phyloP scores from a whole-genome alignment of 2,888 invertebrate species.

The Tetrapedia diversipes region DNA sequence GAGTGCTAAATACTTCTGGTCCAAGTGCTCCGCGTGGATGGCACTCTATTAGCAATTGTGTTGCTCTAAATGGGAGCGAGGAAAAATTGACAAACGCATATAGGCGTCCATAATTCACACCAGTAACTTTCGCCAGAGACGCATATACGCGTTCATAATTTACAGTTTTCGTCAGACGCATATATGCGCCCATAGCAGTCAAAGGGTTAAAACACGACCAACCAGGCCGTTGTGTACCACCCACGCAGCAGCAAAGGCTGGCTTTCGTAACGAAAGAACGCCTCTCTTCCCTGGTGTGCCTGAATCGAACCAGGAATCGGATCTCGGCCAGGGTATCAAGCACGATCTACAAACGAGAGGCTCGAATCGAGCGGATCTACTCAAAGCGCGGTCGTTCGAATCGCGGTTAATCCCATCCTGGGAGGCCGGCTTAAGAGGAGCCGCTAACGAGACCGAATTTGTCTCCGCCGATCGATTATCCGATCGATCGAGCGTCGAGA shows the following conservation, averaged over 20 bases:
- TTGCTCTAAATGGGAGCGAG: too few relatives aligned
- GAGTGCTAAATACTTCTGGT: too few relatives aligned
- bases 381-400: background rate
- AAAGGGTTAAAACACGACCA: constrained; percentile 53
- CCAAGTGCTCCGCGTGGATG: too few relatives aligned
- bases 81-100: too few relatives aligned
- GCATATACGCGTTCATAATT: too few relatives aligned
- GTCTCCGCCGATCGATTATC: constrained; percentile 5
- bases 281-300: too few relatives aligned
- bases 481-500: constrained; percentile 23
- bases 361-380: constrained; percentile 5
- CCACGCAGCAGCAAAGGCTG: constrained; percentile 30
- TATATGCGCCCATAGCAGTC: too few relatives aligned
- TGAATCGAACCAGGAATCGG: constrained; percentile 11
- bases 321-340: constrained; percentile 8
- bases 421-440: background rate
- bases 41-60: too few relatives aligned
- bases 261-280: constrained; percentile 45
- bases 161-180: too few relatives aligned
- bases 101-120: too few relatives aligned
- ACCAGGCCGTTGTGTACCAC: constrained; percentile 14
- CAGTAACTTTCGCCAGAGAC: too few relatives aligned
- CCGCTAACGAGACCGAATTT: constrained; percentile 23
- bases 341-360: background rate
- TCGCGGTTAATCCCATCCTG: constrained; percentile 18